These are phyloP conservation scores for Apotomis turbidana DNA, from an alignment of 2,888 invertebrate genomes.

Conservation along the genomic window DNA sequence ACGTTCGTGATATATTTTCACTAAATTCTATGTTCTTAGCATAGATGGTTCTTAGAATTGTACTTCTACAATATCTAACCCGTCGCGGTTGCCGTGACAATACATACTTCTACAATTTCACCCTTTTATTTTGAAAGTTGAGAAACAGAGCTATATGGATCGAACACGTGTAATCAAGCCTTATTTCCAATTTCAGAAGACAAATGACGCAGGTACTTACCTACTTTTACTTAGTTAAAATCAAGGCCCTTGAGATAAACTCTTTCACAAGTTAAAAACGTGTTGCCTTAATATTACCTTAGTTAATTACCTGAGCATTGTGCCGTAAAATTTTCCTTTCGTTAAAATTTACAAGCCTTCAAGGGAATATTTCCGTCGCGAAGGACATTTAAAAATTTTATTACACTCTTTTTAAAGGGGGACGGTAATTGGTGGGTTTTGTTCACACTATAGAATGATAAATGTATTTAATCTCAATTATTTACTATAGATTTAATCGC, in stretches of 20 bases:
- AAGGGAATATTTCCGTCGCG: constrained; percentile 20
- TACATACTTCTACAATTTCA: too few species aligned
- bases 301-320: constrained; percentile 37
- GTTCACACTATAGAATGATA: constrained; percentile 2
- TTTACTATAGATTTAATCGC: too few species aligned
- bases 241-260: constrained; percentile 5
- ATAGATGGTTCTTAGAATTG: too few species aligned
- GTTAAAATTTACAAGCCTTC: constrained; percentile 38
- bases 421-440: constrained; percentile 29
- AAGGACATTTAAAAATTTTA: constrained; percentile 33
- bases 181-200: constrained; percentile 2
- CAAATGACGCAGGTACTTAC: not conserved
- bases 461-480: not conserved
- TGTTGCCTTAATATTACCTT: constrained; percentile 40
- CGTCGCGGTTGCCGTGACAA: too few species aligned
- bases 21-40: too few species aligned
- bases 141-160: too few species aligned
- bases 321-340: constrained; percentile 35
- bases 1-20: not conserved
- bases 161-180: too few species aligned
- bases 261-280: constrained; percentile 33
- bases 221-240: constrained; percentile 5
- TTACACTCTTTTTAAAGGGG: constrained; percentile 15
- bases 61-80: too few species aligned
- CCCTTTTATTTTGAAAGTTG: too few species aligned